Evolutionary conservation across 2,113 vertebrate genomes (phyloP), one percentile per base, ranked within the genome.

Genomic region (Hemicordylus capensis): DNA sequence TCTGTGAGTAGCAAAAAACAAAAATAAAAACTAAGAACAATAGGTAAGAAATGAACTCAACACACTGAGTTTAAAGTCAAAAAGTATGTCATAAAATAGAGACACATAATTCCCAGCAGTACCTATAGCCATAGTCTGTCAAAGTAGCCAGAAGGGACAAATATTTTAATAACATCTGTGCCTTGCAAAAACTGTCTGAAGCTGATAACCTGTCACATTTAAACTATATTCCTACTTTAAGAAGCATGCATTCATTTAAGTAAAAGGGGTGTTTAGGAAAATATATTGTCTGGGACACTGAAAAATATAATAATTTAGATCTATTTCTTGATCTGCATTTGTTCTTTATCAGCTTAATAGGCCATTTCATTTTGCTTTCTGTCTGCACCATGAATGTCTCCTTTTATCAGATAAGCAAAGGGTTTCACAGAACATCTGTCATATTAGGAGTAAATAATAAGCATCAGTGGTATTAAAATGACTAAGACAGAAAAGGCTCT

Each of bases 391-490:
- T 64, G 75, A 89, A 88, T 92, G 24, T 24, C 28, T 81, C 85
- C 4, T 73, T 92, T 80, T 88, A 88, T 93, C 80, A 87, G 90
- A 86, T 88, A 87, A 2, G 87, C 2, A 85, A 89, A 85, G 81
- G 51, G 4, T 34, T 75, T 42, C 61, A 56, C 3, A 76, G 72
- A 85, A 66, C 87, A 46, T 81, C 59, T 28, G 84, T 70, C 83
- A 70, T 88, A 87, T 88, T 90, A 79, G 76, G n/a, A 81, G 12
- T 78, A 89, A 86, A 83, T 83, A 80, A 39, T 56, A 83, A 90
- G 26, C 81, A 91, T 88, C 51, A 80, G 8, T 89, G 85, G 37
- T 51, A 24, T 89, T 90, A 90, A 84, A 88, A 75, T 89, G 89
- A 76, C 37, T 88, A 81, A 73, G 81, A 69, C 75, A 78, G 37